These are phyloP conservation scores for Zaprionus nigranus DNA, from an alignment of 1,140 invertebrate species.

Conservation along the genomic window DNA sequence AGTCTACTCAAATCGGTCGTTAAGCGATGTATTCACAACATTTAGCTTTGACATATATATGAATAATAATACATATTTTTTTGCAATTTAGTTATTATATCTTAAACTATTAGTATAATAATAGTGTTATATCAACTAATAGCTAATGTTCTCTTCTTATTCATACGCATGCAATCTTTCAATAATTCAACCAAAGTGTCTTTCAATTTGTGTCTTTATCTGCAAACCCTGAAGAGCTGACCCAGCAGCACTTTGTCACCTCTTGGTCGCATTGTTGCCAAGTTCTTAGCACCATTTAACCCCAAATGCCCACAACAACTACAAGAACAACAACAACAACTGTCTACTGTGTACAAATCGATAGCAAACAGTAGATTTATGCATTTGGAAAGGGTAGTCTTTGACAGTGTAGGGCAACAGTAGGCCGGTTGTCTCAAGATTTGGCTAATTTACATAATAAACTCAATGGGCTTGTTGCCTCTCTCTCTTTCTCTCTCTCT, in stretches of 20 bases:
- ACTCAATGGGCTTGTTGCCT: slow-evolving; percentile 21
- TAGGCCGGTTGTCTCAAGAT: slow-evolving; percentile 28
- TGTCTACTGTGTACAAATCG: slow-evolving; percentile 21
- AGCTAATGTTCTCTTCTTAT: neutral
- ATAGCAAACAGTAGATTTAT: slow-evolving; percentile 47
- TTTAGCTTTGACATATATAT: no score
- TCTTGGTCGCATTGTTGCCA: neutral
- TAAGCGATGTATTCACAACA: no score
- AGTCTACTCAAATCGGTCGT: no score
- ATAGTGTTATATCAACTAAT: neutral
- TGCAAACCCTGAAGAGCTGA: neutral
- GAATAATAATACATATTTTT: no score
- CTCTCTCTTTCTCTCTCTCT: neutral
- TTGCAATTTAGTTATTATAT: neutral
- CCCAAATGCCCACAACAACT: slow-evolving; percentile 23
- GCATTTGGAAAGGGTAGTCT: slow-evolving; percentile 34
- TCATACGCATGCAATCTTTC: neutral
- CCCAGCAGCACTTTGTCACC: neutral
- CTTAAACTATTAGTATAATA: neutral
- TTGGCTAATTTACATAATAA: slow-evolving; percentile 65
- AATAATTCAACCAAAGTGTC: neutral
- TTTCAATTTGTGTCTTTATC: neutral
- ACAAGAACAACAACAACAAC: neutral
- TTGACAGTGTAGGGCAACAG: neutral
- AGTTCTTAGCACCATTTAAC: slow-evolving; percentile 45